A percentile compares a stretch with the other conserved stretches of the same genome.
These are phyloP conservation scores for Acanthosepion pharaonis DNA, from an alignment of 2,888 invertebrate genomes.

Conservation along the genomic window DNA sequence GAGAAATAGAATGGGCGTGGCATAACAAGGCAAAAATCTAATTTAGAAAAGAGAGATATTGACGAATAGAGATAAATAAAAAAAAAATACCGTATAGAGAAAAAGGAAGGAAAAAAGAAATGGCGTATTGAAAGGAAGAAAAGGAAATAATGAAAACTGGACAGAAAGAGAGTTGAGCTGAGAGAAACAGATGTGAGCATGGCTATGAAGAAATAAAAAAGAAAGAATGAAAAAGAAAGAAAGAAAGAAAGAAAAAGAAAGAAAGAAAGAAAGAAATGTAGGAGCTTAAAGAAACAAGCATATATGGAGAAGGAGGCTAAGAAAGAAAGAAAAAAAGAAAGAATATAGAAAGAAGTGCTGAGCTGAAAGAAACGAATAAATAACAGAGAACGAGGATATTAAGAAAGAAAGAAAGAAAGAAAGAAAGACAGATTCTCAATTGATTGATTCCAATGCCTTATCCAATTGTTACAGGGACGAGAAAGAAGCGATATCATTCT, in stretches of 20 bases:
- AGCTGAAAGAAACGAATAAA: not conserved
- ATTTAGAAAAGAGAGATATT: not conserved
- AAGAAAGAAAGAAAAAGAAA: not conserved
- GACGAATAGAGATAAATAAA: not conserved
- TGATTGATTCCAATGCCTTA: not conserved
- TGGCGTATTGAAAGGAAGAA: not conserved
- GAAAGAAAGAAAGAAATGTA: too few species aligned
- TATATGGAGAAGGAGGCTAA: not conserved
- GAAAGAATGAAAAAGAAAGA: not conserved
- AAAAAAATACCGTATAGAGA: not conserved
- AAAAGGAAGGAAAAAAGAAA: not conserved
- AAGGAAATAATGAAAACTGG: not conserved
- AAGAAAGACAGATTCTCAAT: not conserved
- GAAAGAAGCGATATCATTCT: not conserved
- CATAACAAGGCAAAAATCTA: not conserved
- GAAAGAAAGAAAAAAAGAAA: not conserved
- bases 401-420: not conserved
- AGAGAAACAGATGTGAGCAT: not conserved
- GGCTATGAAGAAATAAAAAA: not conserved
- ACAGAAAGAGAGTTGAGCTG: too few species aligned
- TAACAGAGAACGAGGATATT: accelerated
- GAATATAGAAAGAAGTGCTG: not conserved
- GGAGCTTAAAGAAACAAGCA: too few species aligned
- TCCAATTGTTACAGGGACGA: not conserved
- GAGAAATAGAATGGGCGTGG: too few species aligned